Evolutionary conservation across 2,888 invertebrate species (phyloP).

Genomic region (Amblyjoppa proteus): DNA sequence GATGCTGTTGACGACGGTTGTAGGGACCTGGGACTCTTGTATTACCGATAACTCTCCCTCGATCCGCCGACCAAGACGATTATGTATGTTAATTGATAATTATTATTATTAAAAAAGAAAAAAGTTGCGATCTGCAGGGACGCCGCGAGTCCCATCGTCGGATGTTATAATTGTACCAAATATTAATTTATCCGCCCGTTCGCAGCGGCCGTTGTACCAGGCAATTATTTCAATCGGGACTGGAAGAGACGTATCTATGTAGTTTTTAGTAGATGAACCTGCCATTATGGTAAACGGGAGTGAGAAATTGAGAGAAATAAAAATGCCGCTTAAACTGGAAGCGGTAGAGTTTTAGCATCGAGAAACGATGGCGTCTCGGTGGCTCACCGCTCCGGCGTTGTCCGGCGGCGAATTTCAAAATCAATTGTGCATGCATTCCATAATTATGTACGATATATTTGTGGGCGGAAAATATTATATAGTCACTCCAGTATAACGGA

Average conservation of each 20-base stretch:
- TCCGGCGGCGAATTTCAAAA: neutral
- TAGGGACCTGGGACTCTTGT: constrained; percentile 16
- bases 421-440: constrained; percentile 15
- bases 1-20: constrained; percentile 17
- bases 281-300: constrained; percentile 29
- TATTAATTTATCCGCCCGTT: constrained; percentile 47
- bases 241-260: neutral
- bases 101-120: neutral
- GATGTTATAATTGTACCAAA: constrained; percentile 55
- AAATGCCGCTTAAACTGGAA: neutral
- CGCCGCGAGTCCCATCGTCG: constrained; percentile 15
- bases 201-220: constrained; percentile 23
- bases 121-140: neutral
- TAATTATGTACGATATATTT: constrained; percentile 9
- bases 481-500: constrained; percentile 25
- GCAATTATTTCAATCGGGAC: constrained; percentile 14
- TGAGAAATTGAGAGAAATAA: neutral
- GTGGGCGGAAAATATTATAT: neutral
- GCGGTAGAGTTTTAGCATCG: constrained; percentile 16
- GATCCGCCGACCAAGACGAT: constrained; percentile 60
- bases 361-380: constrained; percentile 17
- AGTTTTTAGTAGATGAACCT: constrained; percentile 25
- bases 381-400: constrained; percentile 42
- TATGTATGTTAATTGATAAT: constrained; percentile 21
- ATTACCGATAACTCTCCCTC: constrained; percentile 33